A percentile compares a stretch with the other conserved stretches of the same genome.
phyloP scores from a whole-genome alignment of 2,113 vertebrate genomes.

The Phaethon lepturus region DNA sequence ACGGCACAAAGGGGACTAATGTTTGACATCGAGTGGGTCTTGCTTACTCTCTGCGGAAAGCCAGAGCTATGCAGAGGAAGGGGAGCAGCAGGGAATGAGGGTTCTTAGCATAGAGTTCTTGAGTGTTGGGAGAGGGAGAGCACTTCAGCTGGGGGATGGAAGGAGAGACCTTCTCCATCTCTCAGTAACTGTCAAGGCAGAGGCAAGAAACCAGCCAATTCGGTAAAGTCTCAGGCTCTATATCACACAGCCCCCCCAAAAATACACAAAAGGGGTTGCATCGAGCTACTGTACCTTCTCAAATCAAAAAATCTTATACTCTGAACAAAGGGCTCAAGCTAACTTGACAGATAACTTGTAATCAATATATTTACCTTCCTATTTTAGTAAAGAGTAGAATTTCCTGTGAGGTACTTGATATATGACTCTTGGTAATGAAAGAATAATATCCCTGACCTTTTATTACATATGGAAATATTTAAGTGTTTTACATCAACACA shows the following conservation, averaged over 20 bases:
- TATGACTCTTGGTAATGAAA: constrained; percentile 58
- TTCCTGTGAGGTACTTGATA: constrained; percentile 50
- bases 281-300: neutral
- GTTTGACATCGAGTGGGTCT: neutral
- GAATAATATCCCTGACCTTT: constrained; percentile 68
- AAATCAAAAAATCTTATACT: neutral
- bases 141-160: neutral
- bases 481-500: constrained; percentile 68
- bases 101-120: neutral
- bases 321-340: neutral
- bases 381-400: constrained; percentile 41
- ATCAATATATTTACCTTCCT: constrained; percentile 58
- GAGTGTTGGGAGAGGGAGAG: neutral
- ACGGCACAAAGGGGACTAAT: neutral
- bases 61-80: neutral
- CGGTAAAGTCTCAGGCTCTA: neutral
- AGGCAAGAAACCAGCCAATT: neutral
- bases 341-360: constrained; percentile 32
- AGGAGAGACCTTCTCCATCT: neutral
- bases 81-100: neutral
- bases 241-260: neutral
- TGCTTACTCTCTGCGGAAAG: neutral
- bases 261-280: neutral
- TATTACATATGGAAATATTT: constrained; percentile 70
- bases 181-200: neutral